Conservation (phyloP, 2,113 vertebrate species). For the Vanacampus margaritifer region DNA sequence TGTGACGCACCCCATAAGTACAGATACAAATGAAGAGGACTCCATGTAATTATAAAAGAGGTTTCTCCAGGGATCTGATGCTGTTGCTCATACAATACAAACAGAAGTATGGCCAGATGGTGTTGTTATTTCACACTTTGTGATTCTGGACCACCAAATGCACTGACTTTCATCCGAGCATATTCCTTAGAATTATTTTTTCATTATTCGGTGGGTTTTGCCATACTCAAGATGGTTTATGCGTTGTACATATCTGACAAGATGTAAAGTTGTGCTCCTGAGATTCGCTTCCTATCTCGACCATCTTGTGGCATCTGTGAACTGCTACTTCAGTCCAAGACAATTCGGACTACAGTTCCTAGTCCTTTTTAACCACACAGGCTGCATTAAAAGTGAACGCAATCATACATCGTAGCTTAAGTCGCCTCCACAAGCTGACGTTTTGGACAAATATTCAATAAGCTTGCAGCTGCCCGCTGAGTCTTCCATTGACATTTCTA, state of each 20-base stretch:
- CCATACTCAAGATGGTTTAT: too few species aligned
- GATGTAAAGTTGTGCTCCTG: not conserved
- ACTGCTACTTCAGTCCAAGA: not conserved
- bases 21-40: not conserved
- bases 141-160: slow-evolving; percentile 21
- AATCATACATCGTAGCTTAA: not conserved
- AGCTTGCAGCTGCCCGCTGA: slow-evolving; percentile 22
- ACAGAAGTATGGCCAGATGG: slow-evolving; percentile 14
- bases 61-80: not conserved
- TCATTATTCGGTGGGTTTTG: too few species aligned
- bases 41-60: not conserved
- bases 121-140: slow-evolving; percentile 29
- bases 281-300: too few species aligned
- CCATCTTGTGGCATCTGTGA: too few species aligned
- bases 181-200: too few species aligned
- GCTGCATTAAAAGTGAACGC: not conserved
- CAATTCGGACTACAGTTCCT: not conserved
- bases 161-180: not conserved
- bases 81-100: slow-evolving; percentile 7
- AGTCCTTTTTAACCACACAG: not conserved
- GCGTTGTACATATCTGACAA: not conserved
- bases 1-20: not conserved
- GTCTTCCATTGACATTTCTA: slow-evolving; percentile 29
- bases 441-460: slow-evolving; percentile 41
- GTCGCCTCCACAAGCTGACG: slow-evolving; percentile 19